Evolutionary conservation across 1,140 invertebrate genomes (phyloP).

Genomic region (Drosophila oshimai): DNA sequence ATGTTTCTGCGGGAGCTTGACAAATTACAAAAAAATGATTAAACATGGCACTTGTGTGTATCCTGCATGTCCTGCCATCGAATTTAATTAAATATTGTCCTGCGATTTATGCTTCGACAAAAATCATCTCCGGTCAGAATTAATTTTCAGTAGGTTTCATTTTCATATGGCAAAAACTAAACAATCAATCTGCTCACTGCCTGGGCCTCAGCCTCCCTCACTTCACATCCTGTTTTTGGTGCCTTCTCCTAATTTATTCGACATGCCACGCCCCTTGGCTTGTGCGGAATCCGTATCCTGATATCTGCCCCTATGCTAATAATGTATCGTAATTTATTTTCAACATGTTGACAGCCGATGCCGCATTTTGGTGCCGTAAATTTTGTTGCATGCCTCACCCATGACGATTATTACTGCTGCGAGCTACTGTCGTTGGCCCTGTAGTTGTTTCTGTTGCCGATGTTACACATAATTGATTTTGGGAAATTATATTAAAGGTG

Average conservation of each 20-base stretch:
- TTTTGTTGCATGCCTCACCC: slow-evolving; percentile 51
- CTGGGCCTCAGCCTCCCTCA: background rate
- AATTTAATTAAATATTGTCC: slow-evolving; percentile 61
- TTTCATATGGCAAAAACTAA: slow-evolving; percentile 41
- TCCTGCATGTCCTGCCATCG: slow-evolving; percentile 33
- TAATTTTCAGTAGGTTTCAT: slow-evolving; percentile 1
- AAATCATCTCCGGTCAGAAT: slow-evolving; percentile 41
- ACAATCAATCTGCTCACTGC: slow-evolving; percentile 46
- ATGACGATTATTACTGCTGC: slow-evolving; percentile 53
- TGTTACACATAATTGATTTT: slow-evolving; percentile 72
- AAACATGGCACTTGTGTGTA: slow-evolving; percentile 66
- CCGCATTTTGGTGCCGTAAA: slow-evolving; percentile 60
- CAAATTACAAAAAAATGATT: slow-evolving; percentile 77
- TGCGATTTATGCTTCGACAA: slow-evolving; percentile 6
- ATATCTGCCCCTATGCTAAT: slow-evolving; percentile 59
- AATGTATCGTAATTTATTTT: slow-evolving; percentile 77
- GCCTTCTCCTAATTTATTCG: slow-evolving; percentile 58
- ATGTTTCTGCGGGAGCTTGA: slow-evolving; percentile 44
- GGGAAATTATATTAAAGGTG: slow-evolving; percentile 70
- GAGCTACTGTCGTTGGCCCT: slow-evolving; percentile 17
- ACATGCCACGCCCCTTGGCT: slow-evolving; percentile 33
- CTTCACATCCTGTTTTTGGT: background rate
- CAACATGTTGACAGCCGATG: slow-evolving; percentile 71
- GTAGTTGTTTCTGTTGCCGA: slow-evolving; percentile 18
- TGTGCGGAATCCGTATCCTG: background rate